Percentiles rank a stretch among this genome's conserved stretches.
These are phyloP conservation scores for Hippoglossus hippoglossus DNA, from an alignment of 2,797 vertebrate species.

Conservation along the genomic window DNA sequence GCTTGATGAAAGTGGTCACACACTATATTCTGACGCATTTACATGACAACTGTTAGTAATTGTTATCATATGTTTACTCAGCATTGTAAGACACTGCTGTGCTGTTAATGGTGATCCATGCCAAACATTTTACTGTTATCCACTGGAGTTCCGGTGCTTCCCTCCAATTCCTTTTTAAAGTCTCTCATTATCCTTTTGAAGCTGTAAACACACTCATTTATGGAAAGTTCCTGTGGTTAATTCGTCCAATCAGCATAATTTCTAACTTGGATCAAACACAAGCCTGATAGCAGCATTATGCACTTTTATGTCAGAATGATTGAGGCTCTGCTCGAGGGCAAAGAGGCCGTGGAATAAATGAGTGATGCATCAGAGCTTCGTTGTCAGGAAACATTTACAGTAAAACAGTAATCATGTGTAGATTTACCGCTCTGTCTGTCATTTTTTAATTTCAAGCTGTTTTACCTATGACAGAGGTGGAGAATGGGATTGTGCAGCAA, in stretches of 20 bases:
- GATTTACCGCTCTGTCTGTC: background rate
- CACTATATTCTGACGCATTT: background rate
- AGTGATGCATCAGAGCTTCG: background rate
- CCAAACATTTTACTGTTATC: background rate
- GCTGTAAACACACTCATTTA: constrained; percentile 12
- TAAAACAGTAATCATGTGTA: background rate
- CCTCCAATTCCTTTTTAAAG: constrained; percentile 12
- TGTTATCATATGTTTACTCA: background rate
- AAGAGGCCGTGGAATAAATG: constrained; percentile 3
- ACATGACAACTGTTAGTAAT: background rate
- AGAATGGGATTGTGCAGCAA: constrained; percentile 36
- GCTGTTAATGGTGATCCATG: background rate
- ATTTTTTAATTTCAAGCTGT: background rate
- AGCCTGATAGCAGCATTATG: constrained; percentile 13
- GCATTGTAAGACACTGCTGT: background rate
- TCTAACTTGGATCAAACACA: constrained; percentile 52
- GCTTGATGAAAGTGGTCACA: background rate
- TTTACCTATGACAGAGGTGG: constrained; percentile 2
- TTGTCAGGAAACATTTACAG: background rate
- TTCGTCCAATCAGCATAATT: constrained; percentile 36
- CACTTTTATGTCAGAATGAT: background rate
- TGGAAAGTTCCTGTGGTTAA: constrained; percentile 23
- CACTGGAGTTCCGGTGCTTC: background rate
- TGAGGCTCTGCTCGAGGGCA: background rate
- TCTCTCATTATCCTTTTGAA: background rate